Conservation (phyloP, 2,797 vertebrate species). For the Amazona ochrocephala region DNA sequence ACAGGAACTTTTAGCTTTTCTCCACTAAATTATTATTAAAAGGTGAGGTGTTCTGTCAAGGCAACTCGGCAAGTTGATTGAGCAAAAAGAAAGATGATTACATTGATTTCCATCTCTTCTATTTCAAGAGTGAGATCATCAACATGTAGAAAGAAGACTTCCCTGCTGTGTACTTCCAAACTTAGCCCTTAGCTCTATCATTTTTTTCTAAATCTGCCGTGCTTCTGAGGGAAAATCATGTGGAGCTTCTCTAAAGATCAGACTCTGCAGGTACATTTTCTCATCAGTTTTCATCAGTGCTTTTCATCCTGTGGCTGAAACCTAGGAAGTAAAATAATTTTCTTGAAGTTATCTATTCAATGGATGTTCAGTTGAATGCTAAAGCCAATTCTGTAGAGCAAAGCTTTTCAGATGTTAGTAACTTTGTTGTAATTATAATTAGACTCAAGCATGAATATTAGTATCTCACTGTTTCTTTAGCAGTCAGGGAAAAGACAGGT, state of each 20-base stretch:
- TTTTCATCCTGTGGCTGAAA: slow-evolving; percentile 27
- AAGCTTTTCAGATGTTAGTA: background rate
- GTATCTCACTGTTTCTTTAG: background rate
- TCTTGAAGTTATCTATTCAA: background rate
- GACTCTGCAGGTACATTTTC: background rate
- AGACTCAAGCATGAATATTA: background rate
- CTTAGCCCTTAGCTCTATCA: background rate
- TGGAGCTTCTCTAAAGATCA: background rate
- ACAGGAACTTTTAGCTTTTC: background rate
- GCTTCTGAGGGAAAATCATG: background rate
- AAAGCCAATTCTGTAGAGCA: background rate
- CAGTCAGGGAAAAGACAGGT: background rate
- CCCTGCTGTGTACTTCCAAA: slow-evolving; percentile 43
- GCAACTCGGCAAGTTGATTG: background rate
- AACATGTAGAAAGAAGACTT: background rate
- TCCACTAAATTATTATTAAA: background rate
- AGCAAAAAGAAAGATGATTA: slow-evolving; percentile 17
- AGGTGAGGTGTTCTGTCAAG: background rate
- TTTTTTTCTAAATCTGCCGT: slow-evolving; percentile 6
- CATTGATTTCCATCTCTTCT: slow-evolving; percentile 44
- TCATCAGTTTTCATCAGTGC: background rate
- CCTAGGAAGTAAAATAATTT: background rate
- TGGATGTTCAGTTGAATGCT: background rate
- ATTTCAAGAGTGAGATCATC: slow-evolving; percentile 40
- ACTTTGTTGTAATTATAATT: background rate